phyloP scores from a whole-genome alignment of 53 echinoderm and acorn worm species.

The Pentamera pediparva region DNA sequence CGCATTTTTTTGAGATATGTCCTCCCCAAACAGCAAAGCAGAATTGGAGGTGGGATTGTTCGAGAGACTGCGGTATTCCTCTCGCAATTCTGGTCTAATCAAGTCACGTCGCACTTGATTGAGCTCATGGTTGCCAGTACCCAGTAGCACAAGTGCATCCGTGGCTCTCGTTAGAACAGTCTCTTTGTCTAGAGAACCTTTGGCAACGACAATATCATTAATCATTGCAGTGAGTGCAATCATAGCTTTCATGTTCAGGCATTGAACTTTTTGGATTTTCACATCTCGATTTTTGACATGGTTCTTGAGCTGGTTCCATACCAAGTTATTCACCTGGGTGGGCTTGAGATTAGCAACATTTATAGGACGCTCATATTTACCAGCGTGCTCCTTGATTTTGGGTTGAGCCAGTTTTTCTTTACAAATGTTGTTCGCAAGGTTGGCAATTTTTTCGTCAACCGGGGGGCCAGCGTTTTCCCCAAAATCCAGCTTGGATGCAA shows the following conservation, averaged over 20 bases:
- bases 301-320: slow-evolving; percentile 7
- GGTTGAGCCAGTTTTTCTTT: neutral
- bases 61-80: slow-evolving; percentile 3
- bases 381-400: neutral
- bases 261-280: slow-evolving; percentile 6
- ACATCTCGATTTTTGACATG: neutral
- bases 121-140: slow-evolving; percentile 9
- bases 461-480: neutral
- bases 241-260: slow-evolving; percentile 10
- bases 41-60: neutral
- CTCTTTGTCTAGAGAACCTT: neutral
- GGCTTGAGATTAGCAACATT: neutral
- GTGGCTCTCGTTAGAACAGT: slow-evolving; percentile 6
- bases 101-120: slow-evolving; percentile 5
- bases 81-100: slow-evolving; percentile 8
- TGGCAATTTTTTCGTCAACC: neutral
- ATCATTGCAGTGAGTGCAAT: slow-evolving; percentile 7
- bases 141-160: slow-evolving; percentile 14
- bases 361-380: slow-evolving; percentile 1
- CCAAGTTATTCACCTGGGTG: neutral
- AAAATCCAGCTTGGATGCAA: neutral
- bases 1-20: slow-evolving; percentile 22
- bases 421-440: neutral
- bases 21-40: slow-evolving; percentile 18
- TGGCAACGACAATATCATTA: neutral